phyloP scores from a whole-genome alignment of 2,113 vertebrate genomes.

The Mola mola region DNA sequence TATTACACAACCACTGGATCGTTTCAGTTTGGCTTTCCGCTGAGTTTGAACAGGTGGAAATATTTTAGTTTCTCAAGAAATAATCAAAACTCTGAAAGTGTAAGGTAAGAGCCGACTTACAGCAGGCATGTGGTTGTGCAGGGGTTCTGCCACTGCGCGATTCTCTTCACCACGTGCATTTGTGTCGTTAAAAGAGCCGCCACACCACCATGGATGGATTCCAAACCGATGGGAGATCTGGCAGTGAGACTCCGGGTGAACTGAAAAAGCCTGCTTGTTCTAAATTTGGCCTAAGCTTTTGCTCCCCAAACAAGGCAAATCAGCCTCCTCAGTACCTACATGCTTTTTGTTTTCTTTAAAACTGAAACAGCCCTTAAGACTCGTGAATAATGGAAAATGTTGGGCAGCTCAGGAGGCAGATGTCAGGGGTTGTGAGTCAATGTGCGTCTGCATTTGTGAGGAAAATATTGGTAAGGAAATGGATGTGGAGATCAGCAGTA shows the following conservation, averaged over 20 bases:
- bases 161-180: slow-evolving; percentile 31
- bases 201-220: slow-evolving; percentile 43
- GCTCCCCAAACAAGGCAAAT: slow-evolving; percentile 12
- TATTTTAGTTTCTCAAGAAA: slow-evolving; percentile 49
- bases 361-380: slow-evolving; percentile 43
- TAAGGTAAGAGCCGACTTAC: slow-evolving; percentile 17
- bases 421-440: slow-evolving; percentile 27
- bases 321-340: slow-evolving; percentile 17
- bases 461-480: too few species aligned
- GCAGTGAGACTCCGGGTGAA: slow-evolving; percentile 10
- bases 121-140: slow-evolving; percentile 51
- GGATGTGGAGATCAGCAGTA: slow-evolving; percentile 9
- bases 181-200: slow-evolving; percentile 47
- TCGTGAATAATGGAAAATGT: slow-evolving; percentile 60
- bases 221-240: slow-evolving; percentile 19
- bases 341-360: slow-evolving; percentile 32
- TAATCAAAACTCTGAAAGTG: slow-evolving; percentile 45
- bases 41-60: slow-evolving; percentile 61
- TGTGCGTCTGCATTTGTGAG: slow-evolving; percentile 16
- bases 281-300: slow-evolving; percentile 9
- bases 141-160: slow-evolving; percentile 9
- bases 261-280: slow-evolving; percentile 14
- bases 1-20: neutral
- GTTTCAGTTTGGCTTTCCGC: slow-evolving; percentile 7
- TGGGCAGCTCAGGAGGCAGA: slow-evolving; percentile 29